Conservation (phyloP, 2,888 invertebrate genomes). For the Drosophila hawaiiensis region DNA sequence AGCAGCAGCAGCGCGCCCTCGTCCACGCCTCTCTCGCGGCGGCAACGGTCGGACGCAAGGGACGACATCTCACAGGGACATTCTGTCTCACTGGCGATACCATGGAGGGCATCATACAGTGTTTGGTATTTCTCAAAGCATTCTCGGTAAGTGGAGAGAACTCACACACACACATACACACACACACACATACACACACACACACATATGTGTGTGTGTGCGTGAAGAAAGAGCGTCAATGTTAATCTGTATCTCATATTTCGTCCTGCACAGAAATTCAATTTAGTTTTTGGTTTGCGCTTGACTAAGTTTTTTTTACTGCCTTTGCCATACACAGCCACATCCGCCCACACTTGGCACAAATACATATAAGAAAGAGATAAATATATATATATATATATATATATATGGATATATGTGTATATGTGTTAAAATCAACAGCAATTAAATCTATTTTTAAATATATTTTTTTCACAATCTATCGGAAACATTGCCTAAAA, state of each 20-base stretch:
- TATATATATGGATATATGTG: neutral
- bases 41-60: slow-evolving; percentile 90
- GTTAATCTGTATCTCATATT: slow-evolving; percentile 40
- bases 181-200: slow-evolving; percentile 13
- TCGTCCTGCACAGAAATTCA: slow-evolving; percentile 65
- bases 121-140: slow-evolving; percentile 95
- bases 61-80: slow-evolving; percentile 93
- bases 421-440: neutral
- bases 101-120: slow-evolving; percentile 97
- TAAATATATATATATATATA: too few species aligned
- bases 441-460: neutral
- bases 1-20: slow-evolving; percentile 87
- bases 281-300: slow-evolving; percentile 78
- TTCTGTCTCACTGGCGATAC: slow-evolving; percentile 96
- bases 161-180: slow-evolving; percentile 12
- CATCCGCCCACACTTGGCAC: neutral
- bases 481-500: neutral
- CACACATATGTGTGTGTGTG: neutral
- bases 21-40: slow-evolving; percentile 91
- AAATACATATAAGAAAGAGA: neutral
- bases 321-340: slow-evolving; percentile 9
- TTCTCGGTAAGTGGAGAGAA: slow-evolving; percentile 91
- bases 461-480: neutral
- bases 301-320: slow-evolving; percentile 65
- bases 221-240: slow-evolving; percentile 19